Conservation (phyloP, 2,888 invertebrate genomes). For the Pyrochroa serraticornis region DNA sequence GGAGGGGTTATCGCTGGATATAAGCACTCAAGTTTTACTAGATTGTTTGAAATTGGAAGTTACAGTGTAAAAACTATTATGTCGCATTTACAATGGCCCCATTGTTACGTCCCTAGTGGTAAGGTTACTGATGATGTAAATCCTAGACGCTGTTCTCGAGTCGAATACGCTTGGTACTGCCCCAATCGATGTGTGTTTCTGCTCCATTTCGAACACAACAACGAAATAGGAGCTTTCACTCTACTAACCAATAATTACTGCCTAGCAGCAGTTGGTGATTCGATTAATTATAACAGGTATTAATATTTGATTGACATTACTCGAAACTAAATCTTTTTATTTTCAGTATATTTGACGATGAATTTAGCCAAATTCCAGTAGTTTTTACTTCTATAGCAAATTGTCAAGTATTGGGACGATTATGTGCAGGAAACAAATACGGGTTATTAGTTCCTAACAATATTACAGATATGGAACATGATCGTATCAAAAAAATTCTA, state of each 20-base stretch:
- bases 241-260: constrained; percentile 98
- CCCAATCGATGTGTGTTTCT: no score
- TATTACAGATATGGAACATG: constrained; percentile 83
- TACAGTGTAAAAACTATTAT: no score
- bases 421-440: constrained; percentile 92
- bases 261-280: constrained; percentile 94
- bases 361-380: no score
- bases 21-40: no score
- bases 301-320: background rate
- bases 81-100: no score
- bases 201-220: constrained; percentile 99
- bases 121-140: no score
- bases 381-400: constrained; percentile 92
- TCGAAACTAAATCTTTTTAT: background rate
- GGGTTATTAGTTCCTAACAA: constrained; percentile 92
- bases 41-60: no score
- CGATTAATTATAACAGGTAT: constrained; percentile 96
- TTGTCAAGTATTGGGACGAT: constrained; percentile 91
- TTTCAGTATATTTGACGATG: no score
- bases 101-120: no score
- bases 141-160: no score
- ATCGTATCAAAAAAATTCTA: constrained; percentile 89
- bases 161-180: no score
- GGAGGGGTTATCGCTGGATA: no score
- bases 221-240: constrained; percentile 96